Percentiles rank a stretch among this genome's conserved stretches.
Evolutionary conservation across 2,888 invertebrate genomes (phyloP).

Genomic region (Psylliodes chrysocephalus): DNA sequence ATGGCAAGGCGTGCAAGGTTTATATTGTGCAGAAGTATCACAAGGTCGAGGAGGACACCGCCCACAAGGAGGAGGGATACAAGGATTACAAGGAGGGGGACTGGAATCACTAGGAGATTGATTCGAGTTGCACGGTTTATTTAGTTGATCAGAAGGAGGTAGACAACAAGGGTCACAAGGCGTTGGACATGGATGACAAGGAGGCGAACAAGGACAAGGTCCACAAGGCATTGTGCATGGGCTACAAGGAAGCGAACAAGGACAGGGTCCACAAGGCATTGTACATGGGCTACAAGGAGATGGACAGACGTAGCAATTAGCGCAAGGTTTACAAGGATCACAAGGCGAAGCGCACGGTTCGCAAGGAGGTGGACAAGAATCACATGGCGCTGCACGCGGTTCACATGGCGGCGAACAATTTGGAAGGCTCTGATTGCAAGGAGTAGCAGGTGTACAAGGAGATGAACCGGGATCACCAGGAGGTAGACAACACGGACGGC

Average conservation of each 20-base stretch:
- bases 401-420: background rate
- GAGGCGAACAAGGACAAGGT: too few relatives aligned
- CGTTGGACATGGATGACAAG: too few relatives aligned
- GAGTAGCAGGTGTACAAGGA: background rate
- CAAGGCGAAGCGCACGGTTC: too few relatives aligned
- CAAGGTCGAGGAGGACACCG: background rate
- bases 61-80: background rate
- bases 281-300: too few relatives aligned
- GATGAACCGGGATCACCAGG: background rate
- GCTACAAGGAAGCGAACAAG: too few relatives aligned
- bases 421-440: background rate
- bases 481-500: background rate
- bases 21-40: background rate
- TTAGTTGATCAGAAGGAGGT: too few relatives aligned
- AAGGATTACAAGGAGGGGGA: background rate
- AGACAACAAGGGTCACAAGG: too few relatives aligned
- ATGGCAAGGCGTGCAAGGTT: background rate
- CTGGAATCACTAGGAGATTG: background rate
- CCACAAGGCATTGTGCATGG: too few relatives aligned
- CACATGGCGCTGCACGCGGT: background rate
- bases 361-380: too few relatives aligned
- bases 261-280: too few relatives aligned
- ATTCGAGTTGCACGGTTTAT: background rate
- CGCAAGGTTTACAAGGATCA: too few relatives aligned
- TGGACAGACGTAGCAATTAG: too few relatives aligned